These are phyloP conservation scores for Lithobius niger DNA, from an alignment of 1,140 invertebrate genomes.

Conservation along the genomic window DNA sequence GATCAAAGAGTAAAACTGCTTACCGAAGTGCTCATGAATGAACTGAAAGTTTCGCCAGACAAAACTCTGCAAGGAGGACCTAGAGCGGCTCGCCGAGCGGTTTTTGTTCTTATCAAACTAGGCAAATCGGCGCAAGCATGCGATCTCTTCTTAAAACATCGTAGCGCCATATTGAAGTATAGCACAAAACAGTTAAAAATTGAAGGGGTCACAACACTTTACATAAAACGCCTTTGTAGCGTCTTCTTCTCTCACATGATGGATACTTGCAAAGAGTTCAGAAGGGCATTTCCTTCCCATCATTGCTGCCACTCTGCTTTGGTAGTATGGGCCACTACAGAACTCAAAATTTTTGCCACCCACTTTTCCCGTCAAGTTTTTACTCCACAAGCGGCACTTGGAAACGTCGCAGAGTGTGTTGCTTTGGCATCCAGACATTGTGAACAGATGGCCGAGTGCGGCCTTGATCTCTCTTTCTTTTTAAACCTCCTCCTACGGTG, in stretches of 20 bases:
- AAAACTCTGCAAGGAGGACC: constrained; percentile 88
- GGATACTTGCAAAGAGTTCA: constrained; percentile 75
- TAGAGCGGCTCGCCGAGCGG: constrained; percentile 65
- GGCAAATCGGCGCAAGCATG: constrained; percentile 57
- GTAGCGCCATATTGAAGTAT: constrained; percentile 65
- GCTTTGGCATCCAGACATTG: constrained; percentile 59
- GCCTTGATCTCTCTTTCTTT: constrained; percentile 69
- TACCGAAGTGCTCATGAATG: constrained; percentile 72
- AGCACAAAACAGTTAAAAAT: constrained; percentile 72
- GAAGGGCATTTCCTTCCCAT: constrained; percentile 58
- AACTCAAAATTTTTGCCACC: constrained; percentile 65
- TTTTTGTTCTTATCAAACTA: neutral
- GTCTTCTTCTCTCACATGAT: constrained; percentile 78
- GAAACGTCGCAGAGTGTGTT: constrained; percentile 75
- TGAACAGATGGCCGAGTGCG: constrained; percentile 50
- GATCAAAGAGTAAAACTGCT: constrained; percentile 60
- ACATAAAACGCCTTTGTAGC: constrained; percentile 66
- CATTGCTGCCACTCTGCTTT: constrained; percentile 46
- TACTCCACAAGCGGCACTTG: constrained; percentile 69
- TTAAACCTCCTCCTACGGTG: constrained; percentile 60
- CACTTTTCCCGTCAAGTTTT: constrained; percentile 83
- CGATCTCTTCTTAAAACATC: constrained; percentile 70
- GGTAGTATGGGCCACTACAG: constrained; percentile 77
- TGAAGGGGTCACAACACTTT: constrained; percentile 71
- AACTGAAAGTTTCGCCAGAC: constrained; percentile 71